Base-by-base conservation (phyloP, 2,797 vertebrate genomes). In the Anguilla anguilla region DNA sequence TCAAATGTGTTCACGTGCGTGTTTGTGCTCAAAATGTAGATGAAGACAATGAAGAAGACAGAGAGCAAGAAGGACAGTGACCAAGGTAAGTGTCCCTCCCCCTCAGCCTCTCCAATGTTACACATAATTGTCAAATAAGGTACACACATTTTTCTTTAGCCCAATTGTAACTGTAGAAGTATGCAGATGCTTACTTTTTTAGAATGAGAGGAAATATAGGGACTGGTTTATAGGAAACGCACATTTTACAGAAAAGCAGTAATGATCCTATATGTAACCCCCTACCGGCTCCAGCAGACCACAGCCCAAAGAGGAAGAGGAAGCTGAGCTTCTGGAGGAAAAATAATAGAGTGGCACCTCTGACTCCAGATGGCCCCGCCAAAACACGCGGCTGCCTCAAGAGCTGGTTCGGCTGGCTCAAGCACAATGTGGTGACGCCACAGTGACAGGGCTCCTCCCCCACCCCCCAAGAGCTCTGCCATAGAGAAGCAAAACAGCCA, bases 41-140 rank as follows among this genome's bases (percentile, higher is more conserved):
- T n/a, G n/a, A n/a, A n/a, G n/a, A n/a, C n/a, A n/a, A n/a, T n/a
- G n/a, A n/a, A n/a, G n/a, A n/a, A n/a, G n/a, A n/a, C n/a, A n/a
- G n/a, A n/a, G n/a, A n/a, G n/a, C n/a, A n/a, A n/a, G n/a, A n/a
- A n/a, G n/a, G n/a, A n/a, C n/a, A n/a, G n/a, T n/a, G n/a, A n/a
- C n/a, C n/a, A n/a, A n/a, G n/a, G n/a, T n/a, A n/a, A n/a, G n/a
- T n/a, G n/a, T n/a, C n/a, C n/a, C n/a, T n/a, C 6, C 6, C n/a
- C 64, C 9, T 53, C 3, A 64, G 2, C 22, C 53, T 10, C 53
- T 7, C 53, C 53, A 53, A 53, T 53, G 53, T 53, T 53, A 53
- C 53, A 53, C 53, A 53, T 19, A 82, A 74, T 13, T 90, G 64
- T 79, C 88, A 11, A 87, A 91, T 59, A 92, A 0, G 64, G 85